phyloP scores from a whole-genome alignment of 2,797 vertebrate genomes.

The Euthynnus affinis region DNA sequence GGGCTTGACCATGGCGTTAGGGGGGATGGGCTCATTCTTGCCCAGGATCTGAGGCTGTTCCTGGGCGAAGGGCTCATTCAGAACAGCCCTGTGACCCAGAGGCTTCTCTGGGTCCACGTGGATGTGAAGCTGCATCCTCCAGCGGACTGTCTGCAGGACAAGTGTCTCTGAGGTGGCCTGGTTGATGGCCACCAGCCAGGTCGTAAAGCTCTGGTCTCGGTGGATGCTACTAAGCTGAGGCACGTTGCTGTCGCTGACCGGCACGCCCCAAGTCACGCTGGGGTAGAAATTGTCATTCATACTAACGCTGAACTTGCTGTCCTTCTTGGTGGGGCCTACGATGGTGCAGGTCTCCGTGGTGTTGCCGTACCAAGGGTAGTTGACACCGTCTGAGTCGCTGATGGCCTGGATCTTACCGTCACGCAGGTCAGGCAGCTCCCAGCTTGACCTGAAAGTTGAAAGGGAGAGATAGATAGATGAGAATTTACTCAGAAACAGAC shows the following conservation, averaged over 20 bases:
- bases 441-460: constrained; percentile 91
- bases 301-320: constrained; percentile 94
- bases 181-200: constrained; percentile 98
- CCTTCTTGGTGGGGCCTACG: constrained; percentile 94
- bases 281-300: constrained; percentile 99
- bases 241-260: constrained; percentile 94
- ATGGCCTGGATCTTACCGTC: constrained; percentile 94
- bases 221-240: constrained; percentile 94
- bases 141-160: constrained; percentile 94
- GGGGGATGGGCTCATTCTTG: constrained; percentile 94
- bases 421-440: constrained; percentile 96
- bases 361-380: constrained; percentile 99
- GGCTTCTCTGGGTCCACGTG: constrained; percentile 91
- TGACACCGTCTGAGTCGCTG: constrained; percentile 97
- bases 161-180: constrained; percentile 91
- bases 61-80: constrained; percentile 91
- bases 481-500: constrained; percentile 14
- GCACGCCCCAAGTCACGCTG: constrained; percentile 98
- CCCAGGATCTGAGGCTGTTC: constrained; percentile 93
- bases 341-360: constrained; percentile 97
- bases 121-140: constrained; percentile 96
- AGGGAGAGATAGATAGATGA: constrained; percentile 33
- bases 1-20: constrained; percentile 96
- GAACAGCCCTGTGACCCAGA: constrained; percentile 91
- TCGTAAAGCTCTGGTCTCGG: constrained; percentile 98